phyloP scores from a whole-genome alignment of 2,113 vertebrate species.

The Zosterops pallidus region DNA sequence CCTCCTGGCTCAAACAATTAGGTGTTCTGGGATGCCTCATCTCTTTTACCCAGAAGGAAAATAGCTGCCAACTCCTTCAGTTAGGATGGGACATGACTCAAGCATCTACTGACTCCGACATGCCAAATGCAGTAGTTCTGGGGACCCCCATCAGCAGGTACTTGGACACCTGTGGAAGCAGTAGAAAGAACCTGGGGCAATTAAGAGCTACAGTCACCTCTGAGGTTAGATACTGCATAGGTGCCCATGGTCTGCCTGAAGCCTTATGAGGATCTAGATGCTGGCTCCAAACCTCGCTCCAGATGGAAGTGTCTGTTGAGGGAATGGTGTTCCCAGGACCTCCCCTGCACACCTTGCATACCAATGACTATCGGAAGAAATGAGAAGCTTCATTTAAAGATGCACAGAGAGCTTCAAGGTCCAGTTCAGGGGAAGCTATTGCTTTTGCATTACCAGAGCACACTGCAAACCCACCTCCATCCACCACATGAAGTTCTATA shows the following conservation, averaged over 20 bases:
- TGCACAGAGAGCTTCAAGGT: background rate
- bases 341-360: background rate
- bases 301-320: fast-evolving
- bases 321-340: background rate
- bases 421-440: background rate
- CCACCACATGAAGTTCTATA: background rate
- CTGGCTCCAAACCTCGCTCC: background rate
- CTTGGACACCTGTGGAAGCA: background rate
- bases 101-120: background rate
- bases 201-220: background rate
- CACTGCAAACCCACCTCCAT: background rate
- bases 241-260: background rate
- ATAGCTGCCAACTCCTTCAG: background rate
- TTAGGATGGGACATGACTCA: background rate
- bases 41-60: background rate
- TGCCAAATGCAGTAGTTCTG: background rate
- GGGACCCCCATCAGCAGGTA: background rate
- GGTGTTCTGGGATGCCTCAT: background rate
- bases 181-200: background rate
- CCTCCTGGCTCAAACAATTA: background rate
- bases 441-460: background rate
- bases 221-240: background rate
- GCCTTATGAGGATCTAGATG: background rate
- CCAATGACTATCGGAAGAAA: background rate
- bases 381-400: background rate